These are phyloP conservation scores for Mythimna vitellina DNA, from an alignment of 2,888 invertebrate genomes.

Conservation along the genomic window DNA sequence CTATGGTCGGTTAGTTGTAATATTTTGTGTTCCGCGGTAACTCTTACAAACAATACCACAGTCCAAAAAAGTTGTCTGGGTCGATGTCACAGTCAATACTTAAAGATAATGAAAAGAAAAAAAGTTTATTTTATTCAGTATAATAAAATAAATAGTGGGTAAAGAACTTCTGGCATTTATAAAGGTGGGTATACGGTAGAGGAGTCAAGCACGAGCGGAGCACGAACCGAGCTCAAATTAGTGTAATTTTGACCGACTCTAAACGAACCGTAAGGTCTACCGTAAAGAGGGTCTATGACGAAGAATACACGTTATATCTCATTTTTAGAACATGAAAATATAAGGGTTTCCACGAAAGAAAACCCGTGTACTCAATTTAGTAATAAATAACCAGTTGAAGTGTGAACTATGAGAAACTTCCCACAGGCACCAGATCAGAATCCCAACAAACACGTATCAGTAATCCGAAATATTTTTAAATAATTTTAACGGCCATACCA, in stretches of 20 bases:
- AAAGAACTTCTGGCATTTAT: not conserved
- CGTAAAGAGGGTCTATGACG: too few relatives aligned
- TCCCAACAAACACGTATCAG: conserved; percentile 39
- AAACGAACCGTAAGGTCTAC: too few relatives aligned
- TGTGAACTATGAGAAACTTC: conserved; percentile 31
- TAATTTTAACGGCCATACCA: conserved; percentile 47
- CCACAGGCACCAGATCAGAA: conserved; percentile 15
- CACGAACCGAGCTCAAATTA: too few relatives aligned
- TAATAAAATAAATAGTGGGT: not conserved
- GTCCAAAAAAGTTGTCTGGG: not conserved
- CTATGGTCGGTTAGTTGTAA: too few relatives aligned
- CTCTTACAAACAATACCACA: too few relatives aligned
- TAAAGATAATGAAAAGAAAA: not conserved
- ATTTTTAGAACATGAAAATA: too few relatives aligned
- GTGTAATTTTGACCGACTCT: too few relatives aligned
- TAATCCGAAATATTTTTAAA: conserved; percentile 39
- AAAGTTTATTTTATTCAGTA: not conserved
- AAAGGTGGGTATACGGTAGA: too few relatives aligned
- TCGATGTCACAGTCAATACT: not conserved
- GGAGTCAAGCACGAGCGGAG: too few relatives aligned
- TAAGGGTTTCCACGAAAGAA: not conserved
- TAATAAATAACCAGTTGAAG: not conserved
- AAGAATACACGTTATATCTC: too few relatives aligned
- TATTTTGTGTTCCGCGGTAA: too few relatives aligned
- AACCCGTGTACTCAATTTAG: not conserved